Conservation (phyloP, 2,797 vertebrate species). For the Merluccius polli region DNA sequence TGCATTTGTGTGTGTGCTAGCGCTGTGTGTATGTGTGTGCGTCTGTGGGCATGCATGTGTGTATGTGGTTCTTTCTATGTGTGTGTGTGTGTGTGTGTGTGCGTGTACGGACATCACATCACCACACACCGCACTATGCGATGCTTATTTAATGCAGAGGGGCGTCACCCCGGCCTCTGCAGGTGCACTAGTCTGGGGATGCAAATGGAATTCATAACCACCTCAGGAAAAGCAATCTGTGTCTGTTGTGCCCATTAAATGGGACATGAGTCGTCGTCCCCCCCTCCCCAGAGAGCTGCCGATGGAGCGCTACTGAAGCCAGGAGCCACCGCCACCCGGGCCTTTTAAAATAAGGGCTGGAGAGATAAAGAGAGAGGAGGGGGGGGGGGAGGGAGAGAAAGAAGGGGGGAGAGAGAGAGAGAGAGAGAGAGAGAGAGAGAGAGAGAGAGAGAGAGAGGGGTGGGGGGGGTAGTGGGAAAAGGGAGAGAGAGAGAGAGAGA, state of each 20-base stretch:
- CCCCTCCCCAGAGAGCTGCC: constrained; percentile 30
- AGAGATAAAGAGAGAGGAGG: not conserved
- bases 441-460: no score
- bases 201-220: constrained; percentile 66
- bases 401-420: not conserved
- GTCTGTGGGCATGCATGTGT: constrained; percentile 12
- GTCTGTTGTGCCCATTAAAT: constrained; percentile 60
- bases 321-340: constrained; percentile 8
- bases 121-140: no score
- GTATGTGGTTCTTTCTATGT: not conserved
- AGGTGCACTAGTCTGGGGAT: constrained; percentile 48
- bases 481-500: no score
- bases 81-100: constrained; percentile 9
- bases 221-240: constrained; percentile 65
- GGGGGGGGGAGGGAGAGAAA: not conserved
- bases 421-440: not conserved
- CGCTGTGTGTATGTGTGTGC: constrained; percentile 15
- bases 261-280: constrained; percentile 49
- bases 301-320: constrained; percentile 42
- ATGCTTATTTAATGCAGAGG: constrained; percentile 34
- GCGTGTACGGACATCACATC: not conserved
- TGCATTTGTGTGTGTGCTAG: no score
- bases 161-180: constrained; percentile 51
- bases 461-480: no score
- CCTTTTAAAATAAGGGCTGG: not conserved